Evolutionary conservation across 2,888 invertebrate species (phyloP).

Genomic region (Nephrotoma appendiculata): DNA sequence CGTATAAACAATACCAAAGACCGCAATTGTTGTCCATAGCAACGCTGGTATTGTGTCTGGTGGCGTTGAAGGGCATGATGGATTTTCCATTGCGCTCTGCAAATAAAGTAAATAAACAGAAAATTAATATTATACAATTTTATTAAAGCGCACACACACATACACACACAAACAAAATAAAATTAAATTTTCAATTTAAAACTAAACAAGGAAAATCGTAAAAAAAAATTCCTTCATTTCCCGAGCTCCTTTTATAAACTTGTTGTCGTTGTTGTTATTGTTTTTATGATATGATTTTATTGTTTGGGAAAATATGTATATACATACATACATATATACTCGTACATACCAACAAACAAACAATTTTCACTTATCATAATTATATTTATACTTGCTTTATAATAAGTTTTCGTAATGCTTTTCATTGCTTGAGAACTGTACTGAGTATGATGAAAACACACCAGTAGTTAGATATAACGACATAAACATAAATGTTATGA

Average conservation of each 20-base stretch:
- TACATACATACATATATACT: no score
- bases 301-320: neutral
- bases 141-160: neutral
- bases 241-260: neutral
- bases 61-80: constrained; percentile 26
- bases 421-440: neutral
- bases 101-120: constrained; percentile 10
- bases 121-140: neutral
- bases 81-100: constrained; percentile 31
- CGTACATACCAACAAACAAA: no score
- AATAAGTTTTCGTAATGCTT: neutral
- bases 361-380: neutral
- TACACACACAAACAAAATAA: neutral
- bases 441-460: neutral
- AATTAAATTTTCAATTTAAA: neutral
- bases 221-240: neutral
- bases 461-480: neutral
- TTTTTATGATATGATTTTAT: neutral
- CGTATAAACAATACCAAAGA: constrained; percentile 72
- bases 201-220: neutral
- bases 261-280: neutral
- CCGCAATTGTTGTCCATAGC: constrained; percentile 32
- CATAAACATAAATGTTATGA: neutral
- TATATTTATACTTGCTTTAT: neutral
- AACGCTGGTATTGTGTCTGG: constrained; percentile 30